Evolutionary conservation across 2,797 vertebrate species (phyloP).

Genomic region (Linurgus olivaceus): DNA sequence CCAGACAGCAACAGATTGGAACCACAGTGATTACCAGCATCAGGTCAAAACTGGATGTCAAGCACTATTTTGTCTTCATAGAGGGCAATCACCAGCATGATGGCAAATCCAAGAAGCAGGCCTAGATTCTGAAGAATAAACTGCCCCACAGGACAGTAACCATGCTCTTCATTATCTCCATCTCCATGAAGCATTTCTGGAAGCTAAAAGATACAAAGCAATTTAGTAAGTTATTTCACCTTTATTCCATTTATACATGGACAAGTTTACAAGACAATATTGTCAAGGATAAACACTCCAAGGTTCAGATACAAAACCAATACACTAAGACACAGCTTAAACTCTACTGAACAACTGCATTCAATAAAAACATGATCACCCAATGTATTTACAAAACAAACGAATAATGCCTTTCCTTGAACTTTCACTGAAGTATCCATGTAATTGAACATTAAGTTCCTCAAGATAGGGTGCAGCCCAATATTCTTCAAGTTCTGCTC

Average conservation of each 20-base stretch:
- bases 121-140: slow-evolving; percentile 95
- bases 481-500: background rate
- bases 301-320: background rate
- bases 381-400: background rate
- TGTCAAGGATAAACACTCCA: background rate
- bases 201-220: slow-evolving; percentile 75
- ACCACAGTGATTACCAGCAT: slow-evolving; percentile 51
- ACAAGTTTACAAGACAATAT: background rate
- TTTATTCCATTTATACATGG: background rate
- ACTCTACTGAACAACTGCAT: background rate
- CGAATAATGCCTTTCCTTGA: background rate
- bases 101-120: slow-evolving; percentile 90
- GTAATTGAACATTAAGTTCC: background rate
- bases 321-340: background rate
- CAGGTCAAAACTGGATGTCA: slow-evolving; percentile 87
- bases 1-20: slow-evolving; percentile 39
- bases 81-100: slow-evolving; percentile 98
- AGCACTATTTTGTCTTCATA: slow-evolving; percentile 95
- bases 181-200: slow-evolving; percentile 97
- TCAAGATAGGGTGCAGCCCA: background rate
- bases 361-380: background rate
- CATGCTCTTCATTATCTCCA: slow-evolving; percentile 90
- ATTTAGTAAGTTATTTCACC: background rate
- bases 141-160: slow-evolving; percentile 91
- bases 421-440: background rate